Evolutionary conservation across 2,888 invertebrate genomes (phyloP), one percentile per base, ranked within the genome.

Genomic region (Folsomia candida): DNA sequence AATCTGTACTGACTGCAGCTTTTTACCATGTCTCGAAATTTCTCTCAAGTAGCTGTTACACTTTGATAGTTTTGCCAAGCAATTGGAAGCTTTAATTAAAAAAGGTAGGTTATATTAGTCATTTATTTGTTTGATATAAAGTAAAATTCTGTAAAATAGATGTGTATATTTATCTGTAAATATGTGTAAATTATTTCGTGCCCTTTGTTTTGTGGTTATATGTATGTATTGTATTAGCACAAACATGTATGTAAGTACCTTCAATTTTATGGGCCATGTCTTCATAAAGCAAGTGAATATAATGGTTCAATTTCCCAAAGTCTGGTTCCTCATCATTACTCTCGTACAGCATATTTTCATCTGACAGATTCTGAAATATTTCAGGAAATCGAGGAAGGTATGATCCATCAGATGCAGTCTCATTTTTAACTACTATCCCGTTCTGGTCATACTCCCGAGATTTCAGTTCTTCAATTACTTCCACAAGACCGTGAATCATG

Each of bases 251-350:
- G n/a, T n/a, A n/a, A n/a, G n/a, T n/a, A n/a, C n/a, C n/a, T n/a
- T 71, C 69, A 58, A 71, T 29, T 69, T 76, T 74, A 1, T 66
- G 66, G 9, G 58, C 28, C 14, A 68, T 64, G 20, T 76, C 72
- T 62, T 76, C 76, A 29, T 76, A 76, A n/a, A 76, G 29, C 61
- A 71, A 57, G 27, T 76, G 74, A n/a, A 76, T 68, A 28, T 74
- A 76, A 2, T 72, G 69, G 24, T 70, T 72, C 26, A 76, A 51
- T 24, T 71, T 59, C 4, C 62, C 51, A n/a, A 74, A 70, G 28
- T 76, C 74, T 1, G 71, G 66, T 57, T 72, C 73, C 20, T 69
- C 61, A n/a, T 62, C 26, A 2, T 11, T 47, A 18, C 24, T 29
- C 51, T 62, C 24, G 11, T 65, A 28, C 6, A 47, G 25, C 14